phyloP scores from a whole-genome alignment of 2,113 vertebrate species.

The Orycteropus afer region DNA sequence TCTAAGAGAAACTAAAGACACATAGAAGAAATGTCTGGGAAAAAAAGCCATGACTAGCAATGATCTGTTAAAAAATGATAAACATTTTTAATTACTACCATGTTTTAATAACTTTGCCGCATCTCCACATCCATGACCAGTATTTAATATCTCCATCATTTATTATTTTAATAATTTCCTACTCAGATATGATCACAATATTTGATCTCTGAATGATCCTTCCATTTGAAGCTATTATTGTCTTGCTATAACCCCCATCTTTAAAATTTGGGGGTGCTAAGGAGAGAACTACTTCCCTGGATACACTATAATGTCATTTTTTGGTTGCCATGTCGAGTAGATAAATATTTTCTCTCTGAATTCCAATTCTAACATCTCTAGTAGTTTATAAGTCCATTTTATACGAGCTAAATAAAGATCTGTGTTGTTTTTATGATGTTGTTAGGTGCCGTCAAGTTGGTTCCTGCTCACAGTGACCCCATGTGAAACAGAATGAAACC shows the following conservation, averaged over 20 bases:
- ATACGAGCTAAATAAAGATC: conserved; percentile 66
- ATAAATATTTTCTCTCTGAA: conserved; percentile 64
- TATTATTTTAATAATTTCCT: conserved; percentile 32
- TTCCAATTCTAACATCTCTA: conserved; percentile 74
- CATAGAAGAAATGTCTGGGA: background rate
- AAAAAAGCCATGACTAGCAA: conserved; percentile 4
- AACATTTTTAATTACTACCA: conserved; percentile 27
- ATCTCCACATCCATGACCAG: background rate
- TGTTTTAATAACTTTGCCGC: conserved; percentile 4
- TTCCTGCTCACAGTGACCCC: background rate
- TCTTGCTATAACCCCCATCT: background rate
- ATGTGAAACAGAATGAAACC: background rate
- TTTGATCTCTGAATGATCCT: background rate
- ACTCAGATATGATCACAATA: background rate
- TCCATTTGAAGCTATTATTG: conserved; percentile 19
- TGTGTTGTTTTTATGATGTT: background rate
- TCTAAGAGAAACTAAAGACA: conserved; percentile 30
- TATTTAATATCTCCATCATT: background rate
- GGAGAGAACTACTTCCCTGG: background rate
- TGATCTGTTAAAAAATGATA: conserved; percentile 26
- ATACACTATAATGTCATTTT: conserved; percentile 63
- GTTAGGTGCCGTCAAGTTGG: background rate
- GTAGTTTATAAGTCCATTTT: conserved; percentile 73
- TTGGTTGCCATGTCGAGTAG: conserved; percentile 53
- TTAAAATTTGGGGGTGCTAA: conserved; percentile 13